These are phyloP conservation scores for Xanthostigma xanthostigma DNA, from an alignment of 2,888 invertebrate genomes.

Conservation along the genomic window DNA sequence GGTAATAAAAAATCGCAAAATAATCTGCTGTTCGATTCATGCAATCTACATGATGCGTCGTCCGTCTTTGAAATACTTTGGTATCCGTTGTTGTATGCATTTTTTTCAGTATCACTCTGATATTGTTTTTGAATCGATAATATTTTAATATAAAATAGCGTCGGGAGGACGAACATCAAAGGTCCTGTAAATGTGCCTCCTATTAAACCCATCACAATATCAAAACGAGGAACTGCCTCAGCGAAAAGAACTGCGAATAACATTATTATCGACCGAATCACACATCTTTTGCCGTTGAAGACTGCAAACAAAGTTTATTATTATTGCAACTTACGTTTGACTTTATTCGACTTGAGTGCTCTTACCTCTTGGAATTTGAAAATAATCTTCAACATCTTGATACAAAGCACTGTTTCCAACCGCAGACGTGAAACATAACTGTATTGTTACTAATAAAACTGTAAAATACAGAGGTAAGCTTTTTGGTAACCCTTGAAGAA, in stretches of 20 bases:
- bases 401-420: conserved; percentile 67
- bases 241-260: conserved; percentile 58
- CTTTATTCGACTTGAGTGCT: conserved; percentile 5
- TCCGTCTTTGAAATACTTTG: conserved; percentile 1
- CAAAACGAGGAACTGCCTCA: conserved; percentile 72
- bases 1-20: conserved; percentile 36
- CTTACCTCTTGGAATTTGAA: conserved; percentile 58
- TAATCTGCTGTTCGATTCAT: conserved; percentile 14
- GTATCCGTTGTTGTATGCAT: conserved; percentile 7
- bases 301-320: conserved; percentile 34
- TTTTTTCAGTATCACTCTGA: conserved; percentile 2
- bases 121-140: conserved; percentile 32
- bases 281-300: conserved; percentile 57
- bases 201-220: conserved; percentile 70
- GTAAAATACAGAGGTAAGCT: conserved; percentile 47
- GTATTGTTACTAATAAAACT: conserved; percentile 58
- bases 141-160: conserved; percentile 62
- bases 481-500: conserved; percentile 50
- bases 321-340: not conserved
- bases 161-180: conserved; percentile 70
- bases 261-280: conserved; percentile 53
- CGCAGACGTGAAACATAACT: conserved; percentile 61
- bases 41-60: conserved; percentile 13
- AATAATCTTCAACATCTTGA: conserved; percentile 65
- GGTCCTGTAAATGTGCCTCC: conserved; percentile 76